Base-by-base conservation (phyloP, 2,113 vertebrate species). In the Trematomus loennbergii region DNA sequence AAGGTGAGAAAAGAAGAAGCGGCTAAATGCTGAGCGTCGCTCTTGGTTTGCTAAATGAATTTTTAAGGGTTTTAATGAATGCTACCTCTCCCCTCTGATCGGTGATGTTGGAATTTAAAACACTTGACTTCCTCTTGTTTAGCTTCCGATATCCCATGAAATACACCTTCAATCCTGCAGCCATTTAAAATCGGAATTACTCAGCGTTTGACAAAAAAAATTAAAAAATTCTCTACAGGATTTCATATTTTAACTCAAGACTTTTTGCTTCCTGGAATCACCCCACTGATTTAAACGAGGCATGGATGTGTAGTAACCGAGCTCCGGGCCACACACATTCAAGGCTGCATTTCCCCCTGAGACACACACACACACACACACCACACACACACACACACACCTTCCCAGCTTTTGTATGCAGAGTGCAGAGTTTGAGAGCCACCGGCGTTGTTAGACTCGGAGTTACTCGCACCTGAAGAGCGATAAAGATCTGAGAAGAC, bases 271-370 rank as follows among this genome's bases (percentile, higher is more conserved):
- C 63, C 62, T 63, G 46, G 48, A 67, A 55, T 78, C 58, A 78
- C 81, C 72, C 57, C 52, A 20, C 15, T 79, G 67, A 74, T 72
- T 59, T 25, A 18, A 3, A 29, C 67, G n/a, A 85, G 78, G 55
- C 40, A 78, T 48, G 87, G 70, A 85, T 84, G 73, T 72, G 53
- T 67, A 62, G 77, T 85, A 62, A 22, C 36, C 1, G 48, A 74
- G 76, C 63, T 81, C 58, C 50, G 16, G 82, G 73, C 64, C 45
- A 43, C 49, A 29, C 33, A 40, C 5, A 12, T 11, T 69, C 8
- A 3, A 4, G n/a, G 65, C 74, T 12, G 16, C 50, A n/a, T 72
- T 8, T 6, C 58, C 69, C 79, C 29, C 33, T 22, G 73, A 9
- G 16, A 25, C 36, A 36, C 36, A 36, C 36, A 36, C 58, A 53